A percentile compares a stretch with the other conserved stretches of the same genome.
Evolutionary conservation across 2,113 vertebrate species (phyloP).

Genomic region (Myiozetetes cayanensis): DNA sequence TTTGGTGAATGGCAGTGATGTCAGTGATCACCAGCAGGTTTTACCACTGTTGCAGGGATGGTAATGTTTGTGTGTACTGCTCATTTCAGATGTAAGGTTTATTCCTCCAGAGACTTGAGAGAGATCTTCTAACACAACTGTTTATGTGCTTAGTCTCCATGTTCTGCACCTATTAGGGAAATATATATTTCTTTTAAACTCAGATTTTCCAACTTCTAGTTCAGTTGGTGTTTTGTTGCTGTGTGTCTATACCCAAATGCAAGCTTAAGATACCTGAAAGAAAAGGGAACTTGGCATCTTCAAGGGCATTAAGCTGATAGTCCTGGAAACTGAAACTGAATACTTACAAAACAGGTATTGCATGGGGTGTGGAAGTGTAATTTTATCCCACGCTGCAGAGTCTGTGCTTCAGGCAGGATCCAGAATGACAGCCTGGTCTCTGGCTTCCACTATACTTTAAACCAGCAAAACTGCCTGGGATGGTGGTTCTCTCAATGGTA

Average conservation of each 20-base stretch:
- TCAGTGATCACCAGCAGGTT: background rate
- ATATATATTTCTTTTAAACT: background rate
- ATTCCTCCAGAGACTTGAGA: background rate
- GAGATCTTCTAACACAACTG: background rate
- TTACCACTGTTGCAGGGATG: background rate
- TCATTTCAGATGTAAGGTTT: background rate
- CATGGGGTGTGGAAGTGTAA: slow-evolving; percentile 29
- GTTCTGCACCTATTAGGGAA: background rate
- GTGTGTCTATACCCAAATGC: background rate
- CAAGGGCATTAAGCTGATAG: background rate
- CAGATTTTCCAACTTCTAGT: background rate
- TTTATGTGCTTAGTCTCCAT: background rate
- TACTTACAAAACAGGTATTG: slow-evolving; percentile 38
- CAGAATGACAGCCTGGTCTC: background rate
- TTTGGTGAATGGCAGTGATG: background rate
- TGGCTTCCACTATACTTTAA: background rate
- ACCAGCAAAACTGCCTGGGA: background rate
- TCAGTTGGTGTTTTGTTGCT: background rate
- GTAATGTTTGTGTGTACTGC: background rate
- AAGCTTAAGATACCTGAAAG: background rate
- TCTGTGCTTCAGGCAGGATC: background rate
- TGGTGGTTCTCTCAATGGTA: background rate
- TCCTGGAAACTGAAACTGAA: slow-evolving; percentile 32
- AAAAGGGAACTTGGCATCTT: background rate
- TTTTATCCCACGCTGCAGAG: background rate